A percentile compares a stretch with the other conserved stretches of the same genome.
Evolutionary conservation across 2,113 vertebrate species (phyloP).

Genomic region (Lota lota): DNA sequence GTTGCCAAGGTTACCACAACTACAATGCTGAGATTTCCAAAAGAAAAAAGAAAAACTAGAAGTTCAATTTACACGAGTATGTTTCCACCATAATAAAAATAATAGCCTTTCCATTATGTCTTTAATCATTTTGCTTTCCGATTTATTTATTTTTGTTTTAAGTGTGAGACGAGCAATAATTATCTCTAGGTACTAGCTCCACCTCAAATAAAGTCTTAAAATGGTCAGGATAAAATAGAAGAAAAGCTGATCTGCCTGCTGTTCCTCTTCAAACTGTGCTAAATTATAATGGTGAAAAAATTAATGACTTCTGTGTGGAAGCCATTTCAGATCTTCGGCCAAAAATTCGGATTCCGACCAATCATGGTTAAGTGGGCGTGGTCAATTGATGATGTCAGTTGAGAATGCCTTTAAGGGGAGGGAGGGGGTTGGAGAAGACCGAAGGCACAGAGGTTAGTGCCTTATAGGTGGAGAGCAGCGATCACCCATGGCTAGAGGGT

Average conservation of each 20-base stretch:
- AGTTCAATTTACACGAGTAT: constrained; percentile 49
- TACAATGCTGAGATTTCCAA: constrained; percentile 64
- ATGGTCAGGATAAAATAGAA: constrained; percentile 64
- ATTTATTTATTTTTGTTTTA: constrained; percentile 28
- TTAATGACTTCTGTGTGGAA: constrained; percentile 24
- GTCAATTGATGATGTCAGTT: constrained; percentile 13
- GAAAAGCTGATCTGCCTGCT: constrained; percentile 47
- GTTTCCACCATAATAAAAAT: constrained; percentile 42
- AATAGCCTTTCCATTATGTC: constrained; percentile 46
- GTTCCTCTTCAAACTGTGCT: constrained; percentile 26
- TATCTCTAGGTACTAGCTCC: constrained; percentile 61
- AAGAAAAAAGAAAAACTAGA: constrained; percentile 49
- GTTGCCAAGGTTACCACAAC: constrained; percentile 75
- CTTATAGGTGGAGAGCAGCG: too few relatives aligned
- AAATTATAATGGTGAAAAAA: constrained; percentile 31
- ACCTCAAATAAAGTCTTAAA: constrained; percentile 50
- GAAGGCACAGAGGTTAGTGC: constrained; percentile 11
- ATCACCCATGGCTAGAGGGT: not conserved
- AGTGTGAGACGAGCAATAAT: constrained; percentile 51
- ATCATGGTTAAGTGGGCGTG: constrained; percentile 20
- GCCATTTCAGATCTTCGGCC: constrained; percentile 5
- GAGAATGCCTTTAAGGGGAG: constrained; percentile 18
- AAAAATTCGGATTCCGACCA: constrained; percentile 18
- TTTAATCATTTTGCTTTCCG: constrained; percentile 41
- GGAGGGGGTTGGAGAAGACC: constrained; percentile 33